Evolutionary conservation across 35 echinoderm and acorn worm species (phyloP).

Genomic region (Lytechinus pictus): DNA sequence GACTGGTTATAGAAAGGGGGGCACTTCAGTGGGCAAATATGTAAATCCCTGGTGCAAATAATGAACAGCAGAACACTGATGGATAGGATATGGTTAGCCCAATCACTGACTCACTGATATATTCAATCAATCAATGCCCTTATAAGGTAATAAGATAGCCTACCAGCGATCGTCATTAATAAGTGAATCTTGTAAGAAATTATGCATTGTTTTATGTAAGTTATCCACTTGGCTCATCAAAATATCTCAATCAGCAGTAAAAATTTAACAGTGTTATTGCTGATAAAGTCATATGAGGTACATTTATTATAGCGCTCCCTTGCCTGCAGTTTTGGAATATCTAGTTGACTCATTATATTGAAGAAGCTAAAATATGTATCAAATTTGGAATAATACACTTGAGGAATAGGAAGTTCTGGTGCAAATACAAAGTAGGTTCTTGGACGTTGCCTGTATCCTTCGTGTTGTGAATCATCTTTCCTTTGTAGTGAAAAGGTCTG

Average conservation of each 20-base stretch:
- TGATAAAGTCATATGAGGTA: not conserved
- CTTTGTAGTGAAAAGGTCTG: not conserved
- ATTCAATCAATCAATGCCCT: not conserved
- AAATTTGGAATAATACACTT: not conserved
- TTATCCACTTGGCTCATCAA: not conserved
- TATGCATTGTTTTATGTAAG: not conserved
- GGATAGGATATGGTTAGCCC: not conserved
- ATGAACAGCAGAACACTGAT: not conserved
- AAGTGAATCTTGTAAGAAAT: not conserved
- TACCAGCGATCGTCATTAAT: not conserved
- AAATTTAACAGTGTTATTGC: not conserved
- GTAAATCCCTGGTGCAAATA: conserved; percentile 30
- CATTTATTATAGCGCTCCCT: not conserved
- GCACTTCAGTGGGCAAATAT: conserved; percentile 15
- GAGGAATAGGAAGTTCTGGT: not conserved
- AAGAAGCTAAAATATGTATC: not conserved
- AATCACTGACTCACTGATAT: not conserved
- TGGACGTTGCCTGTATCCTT: not conserved
- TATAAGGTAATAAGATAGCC: not conserved
- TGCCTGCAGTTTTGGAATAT: not conserved
- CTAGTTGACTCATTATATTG: not conserved
- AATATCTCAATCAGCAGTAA: not conserved
- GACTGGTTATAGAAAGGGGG: not conserved
- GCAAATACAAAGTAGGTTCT: not conserved
- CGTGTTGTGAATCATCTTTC: conserved; percentile 18